A percentile compares a stretch with the other conserved stretches of the same genome.
Evolutionary conservation across 2,113 vertebrate species (phyloP).

Genomic region (Tragelaphus scriptus): DNA sequence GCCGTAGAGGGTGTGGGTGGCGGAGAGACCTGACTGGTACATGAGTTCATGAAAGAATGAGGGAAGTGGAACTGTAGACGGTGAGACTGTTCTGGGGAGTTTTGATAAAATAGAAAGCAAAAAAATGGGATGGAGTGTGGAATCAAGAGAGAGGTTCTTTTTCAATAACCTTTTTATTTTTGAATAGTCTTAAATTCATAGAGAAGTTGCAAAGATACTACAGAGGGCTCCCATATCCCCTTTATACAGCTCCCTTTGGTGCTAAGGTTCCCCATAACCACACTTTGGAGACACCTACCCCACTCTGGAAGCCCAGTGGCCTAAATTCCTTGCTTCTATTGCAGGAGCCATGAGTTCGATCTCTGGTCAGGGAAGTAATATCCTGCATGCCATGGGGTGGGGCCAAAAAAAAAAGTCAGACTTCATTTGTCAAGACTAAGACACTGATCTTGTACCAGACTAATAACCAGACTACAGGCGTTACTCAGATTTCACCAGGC

Average conservation of each 20-base stretch:
- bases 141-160: background rate
- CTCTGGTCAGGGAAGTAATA: background rate
- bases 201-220: background rate
- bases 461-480: too few relatives aligned
- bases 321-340: background rate
- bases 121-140: background rate
- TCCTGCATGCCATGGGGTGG: background rate
- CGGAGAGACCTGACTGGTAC: background rate
- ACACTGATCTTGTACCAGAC: fast-evolving
- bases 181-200: background rate
- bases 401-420: background rate
- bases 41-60: background rate
- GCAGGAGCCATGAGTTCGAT: background rate
- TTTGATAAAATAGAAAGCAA: background rate
- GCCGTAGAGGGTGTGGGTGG: fast-evolving
- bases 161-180: background rate
- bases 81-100: background rate
- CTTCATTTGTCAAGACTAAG: background rate
- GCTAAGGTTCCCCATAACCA: fast-evolving
- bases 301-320: background rate
- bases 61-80: fast-evolving
- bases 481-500: background rate
- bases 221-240: background rate
- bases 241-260: background rate
- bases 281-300: background rate